Evolutionary conservation across 2,797 vertebrate species (phyloP), one percentile per base, ranked within the genome.

Genomic region (Melanitta fusca): DNA sequence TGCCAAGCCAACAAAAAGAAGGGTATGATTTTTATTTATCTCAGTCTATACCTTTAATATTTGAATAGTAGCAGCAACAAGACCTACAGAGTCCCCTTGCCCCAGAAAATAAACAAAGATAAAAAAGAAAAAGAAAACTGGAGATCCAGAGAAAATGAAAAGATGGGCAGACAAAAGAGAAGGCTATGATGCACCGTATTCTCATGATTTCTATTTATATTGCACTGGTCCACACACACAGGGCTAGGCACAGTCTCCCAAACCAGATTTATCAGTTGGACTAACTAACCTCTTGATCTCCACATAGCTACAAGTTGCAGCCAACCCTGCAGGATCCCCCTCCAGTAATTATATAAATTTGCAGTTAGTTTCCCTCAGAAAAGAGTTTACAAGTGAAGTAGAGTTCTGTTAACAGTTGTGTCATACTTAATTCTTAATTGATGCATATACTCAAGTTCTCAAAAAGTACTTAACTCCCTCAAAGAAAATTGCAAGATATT

Each of bases 371-470:
- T 57, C 43, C 54, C 10, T 4, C 4, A 1, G 39, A 20, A 47
- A 25, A 51, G 4, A 0, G n/a, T 34, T 2, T 16, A 9, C 56
- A 34, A 0, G 0, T 24, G 34, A 61, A 21, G 20, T 1, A 13
- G 21, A 41, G 17, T 38, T 73, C 66, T 64, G n/a, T 17, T 32
- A 32, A 49, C 64, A 43, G n/a, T 18, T 58, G 27, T 5, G 1
- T 18, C 73, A 41, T 71, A 53, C 17, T 14, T 45, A 32, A 2
- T 36, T 14, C 54, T 49, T 49, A 49, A 49, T n/a, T 14, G 7
- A 38, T 43, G 49, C 24, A n/a, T 89, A 60, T 38, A 10, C 58
- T 22, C 39, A 64, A 27, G 54, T 32, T 20, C 70, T 75, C 19
- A 49, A 62, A 80, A 60, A 4, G 5, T 65, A 41, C 3, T 34